Evolutionary conservation across 2,113 vertebrate genomes (phyloP).

Genomic region (Apaloderma vittatum): DNA sequence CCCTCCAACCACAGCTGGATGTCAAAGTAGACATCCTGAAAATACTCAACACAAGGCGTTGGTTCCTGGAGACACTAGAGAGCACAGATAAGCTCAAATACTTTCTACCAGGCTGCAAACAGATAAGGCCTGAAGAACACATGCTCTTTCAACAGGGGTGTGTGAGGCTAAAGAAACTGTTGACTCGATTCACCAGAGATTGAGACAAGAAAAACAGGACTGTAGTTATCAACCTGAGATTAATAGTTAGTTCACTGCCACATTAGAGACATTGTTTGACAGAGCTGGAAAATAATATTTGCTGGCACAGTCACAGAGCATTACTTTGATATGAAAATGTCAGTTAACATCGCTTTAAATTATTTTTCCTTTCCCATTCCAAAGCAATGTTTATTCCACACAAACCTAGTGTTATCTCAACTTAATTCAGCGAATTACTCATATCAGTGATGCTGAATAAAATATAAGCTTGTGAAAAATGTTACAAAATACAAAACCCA

Average conservation of each 20-base stretch:
- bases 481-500: neutral
- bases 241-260: constrained; percentile 48
- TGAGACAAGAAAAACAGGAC: constrained; percentile 24
- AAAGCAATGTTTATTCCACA: neutral
- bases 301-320: constrained; percentile 40
- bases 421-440: constrained; percentile 29
- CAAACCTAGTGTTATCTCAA: neutral
- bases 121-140: neutral
- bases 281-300: constrained; percentile 46
- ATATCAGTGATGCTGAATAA: constrained; percentile 6
- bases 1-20: neutral
- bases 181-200: neutral
- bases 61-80: neutral
- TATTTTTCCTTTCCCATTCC: constrained; percentile 24
- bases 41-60: neutral
- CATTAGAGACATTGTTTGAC: constrained; percentile 46
- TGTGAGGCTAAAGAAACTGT: neutral
- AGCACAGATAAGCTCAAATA: constrained; percentile 38
- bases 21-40: constrained; percentile 2
- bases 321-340: constrained; percentile 72
- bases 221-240: neutral
- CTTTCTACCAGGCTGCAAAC: neutral
- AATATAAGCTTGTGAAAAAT: constrained; percentile 20
- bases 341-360: constrained; percentile 62
- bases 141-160: neutral